Evolutionary conservation across 1,140 invertebrate species (phyloP), one percentile per base, ranked within the genome.

Genomic region (Cataglyphis hispanica): DNA sequence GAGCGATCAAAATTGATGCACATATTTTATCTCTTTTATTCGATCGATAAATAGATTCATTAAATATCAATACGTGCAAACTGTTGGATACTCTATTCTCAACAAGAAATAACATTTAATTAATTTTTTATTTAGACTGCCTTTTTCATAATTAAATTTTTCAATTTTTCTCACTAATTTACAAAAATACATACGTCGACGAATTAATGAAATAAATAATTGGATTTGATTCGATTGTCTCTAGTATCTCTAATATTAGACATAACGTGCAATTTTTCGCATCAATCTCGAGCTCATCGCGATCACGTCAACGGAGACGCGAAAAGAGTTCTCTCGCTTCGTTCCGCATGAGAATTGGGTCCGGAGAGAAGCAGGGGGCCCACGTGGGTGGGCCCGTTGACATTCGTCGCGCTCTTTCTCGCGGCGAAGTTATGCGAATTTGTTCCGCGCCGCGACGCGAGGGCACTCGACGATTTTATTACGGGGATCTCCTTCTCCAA

Each of bases 401-500:
- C 53, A 78, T 86, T 83, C 66, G 67, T 83, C 56, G 53, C 85
- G 53, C 66, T 58, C 50, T 40, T 72, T 53, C 34, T 72, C 19
- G 25, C 78, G 56, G 31, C 2, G 34, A 56, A 53, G 76, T 34
- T 34, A 63, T 83, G 64, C 50, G 80, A 66, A 86, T 92, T 89
- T 83, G 72, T 89, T 85, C 86, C 90, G 86, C 87, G 74, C 61
- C 66, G 90, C 75, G 77, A 85, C 61, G 84, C 77, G 84, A 89
- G 90, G 89, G 91, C 87, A 93, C 92, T 93, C 90, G 92, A 93
- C 90, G 88, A 92, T 92, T 93, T 93, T 92, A 93, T 93, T 93
- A 92, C 91, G 91, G 90, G 90, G 89, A 91, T 93, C 46, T 50
- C 90, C 92, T 93, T 93, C 89, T 93, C 92, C 91, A 94, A 94